Base-by-base conservation (phyloP, 2,113 vertebrate genomes). In the Hydrolagus affinis region DNA sequence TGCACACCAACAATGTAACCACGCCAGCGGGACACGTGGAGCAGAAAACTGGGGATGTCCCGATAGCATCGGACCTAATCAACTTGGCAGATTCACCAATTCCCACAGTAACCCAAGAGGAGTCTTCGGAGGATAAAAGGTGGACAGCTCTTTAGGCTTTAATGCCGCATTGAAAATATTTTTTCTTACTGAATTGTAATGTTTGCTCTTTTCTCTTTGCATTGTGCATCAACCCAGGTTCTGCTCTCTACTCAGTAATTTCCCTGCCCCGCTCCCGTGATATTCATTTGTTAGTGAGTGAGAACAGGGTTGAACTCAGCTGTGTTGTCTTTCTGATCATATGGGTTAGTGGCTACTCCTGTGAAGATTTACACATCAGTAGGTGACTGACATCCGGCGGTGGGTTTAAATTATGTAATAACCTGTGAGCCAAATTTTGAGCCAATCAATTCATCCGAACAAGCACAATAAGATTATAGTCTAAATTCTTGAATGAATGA, bases 1-100 rank as follows among this genome's bases (percentile, higher is more conserved):
- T 99, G 87, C 96, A 96, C 89, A 96, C 95, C 88, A 91, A 89
- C 73, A 95, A 89, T 78, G 86, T 90, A 85, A 93, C 94, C 2
- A 85, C 91, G 88, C 87, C 91, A 25, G 90, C 85, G 15, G 92
- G 94, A 70, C 85, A 92, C 0, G 86, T 92, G 23, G 94, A 96
- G 70, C 92, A 93, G 21, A 97, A 95, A 87, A 78, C 90, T 23
- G 83, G 87, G 59, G 87, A 90, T 56, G 87, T 32, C 86, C 89
- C 93, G 64, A 89, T 91, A 0, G 89, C 89, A 85, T 87, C 90
- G 25, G 95, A 96, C 78, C 92, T 95, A 32, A 93, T 96, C 59
- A 90, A 86, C 56, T 95, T 95, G 83, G 87, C 90, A 85, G 92
- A 95, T 86, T 88, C 91, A 19, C 86, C 91, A 0, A 92, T 89